Conservation (phyloP, 2,113 vertebrate species). For the Tursiops truncatus region DNA sequence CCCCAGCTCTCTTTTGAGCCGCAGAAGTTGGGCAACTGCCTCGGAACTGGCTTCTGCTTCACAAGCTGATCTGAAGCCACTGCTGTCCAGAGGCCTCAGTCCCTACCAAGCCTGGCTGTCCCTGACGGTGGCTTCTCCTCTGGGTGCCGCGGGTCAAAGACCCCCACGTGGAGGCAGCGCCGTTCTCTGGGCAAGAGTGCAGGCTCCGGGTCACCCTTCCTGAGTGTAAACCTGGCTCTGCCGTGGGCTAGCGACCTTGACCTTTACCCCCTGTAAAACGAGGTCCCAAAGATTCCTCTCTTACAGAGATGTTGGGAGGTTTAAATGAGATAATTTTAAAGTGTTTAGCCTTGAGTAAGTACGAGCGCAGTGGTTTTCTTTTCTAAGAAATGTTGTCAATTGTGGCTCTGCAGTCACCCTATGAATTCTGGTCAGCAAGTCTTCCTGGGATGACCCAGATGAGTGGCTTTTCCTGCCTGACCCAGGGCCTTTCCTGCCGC, state of each 20-base stretch:
- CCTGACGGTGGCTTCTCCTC: neutral
- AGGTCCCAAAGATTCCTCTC: neutral
- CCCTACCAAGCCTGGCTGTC: neutral
- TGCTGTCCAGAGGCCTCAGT: neutral
- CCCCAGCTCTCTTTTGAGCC: slow-evolving; percentile 20
- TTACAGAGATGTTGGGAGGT: neutral
- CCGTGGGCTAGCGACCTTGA: neutral
- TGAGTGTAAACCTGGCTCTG: neutral
- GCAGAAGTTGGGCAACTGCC: slow-evolving; percentile 14
- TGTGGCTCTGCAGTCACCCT: neutral
- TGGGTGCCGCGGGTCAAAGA: neutral
- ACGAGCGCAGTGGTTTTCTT: neutral
- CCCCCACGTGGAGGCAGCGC: neutral
- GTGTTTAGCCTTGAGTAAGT: neutral
- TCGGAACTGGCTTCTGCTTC: neutral
- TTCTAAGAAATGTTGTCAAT: neutral
- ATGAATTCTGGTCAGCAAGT: neutral
- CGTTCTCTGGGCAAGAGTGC: neutral
- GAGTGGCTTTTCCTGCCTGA: neutral
- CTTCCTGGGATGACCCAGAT: neutral
- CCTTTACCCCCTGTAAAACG: neutral
- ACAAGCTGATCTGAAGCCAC: neutral
- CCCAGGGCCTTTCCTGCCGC: neutral
- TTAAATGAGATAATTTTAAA: neutral
- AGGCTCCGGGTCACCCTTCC: neutral